phyloP scores from a whole-genome alignment of 2,797 vertebrate genomes.

The Hybognathus amarus region DNA sequence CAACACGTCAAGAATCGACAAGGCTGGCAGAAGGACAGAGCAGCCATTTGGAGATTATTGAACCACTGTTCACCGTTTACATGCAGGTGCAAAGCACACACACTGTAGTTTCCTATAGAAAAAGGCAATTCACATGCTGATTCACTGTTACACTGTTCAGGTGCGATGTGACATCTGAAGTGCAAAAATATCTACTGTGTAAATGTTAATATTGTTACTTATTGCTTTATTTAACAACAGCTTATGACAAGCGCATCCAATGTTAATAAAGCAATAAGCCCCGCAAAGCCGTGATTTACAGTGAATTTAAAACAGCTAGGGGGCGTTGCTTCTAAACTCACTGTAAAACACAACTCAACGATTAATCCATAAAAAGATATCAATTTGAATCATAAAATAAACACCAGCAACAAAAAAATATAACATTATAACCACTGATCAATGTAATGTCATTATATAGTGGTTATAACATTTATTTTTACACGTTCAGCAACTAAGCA shows the following conservation, averaged over 20 bases:
- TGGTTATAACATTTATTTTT: too few relatives aligned
- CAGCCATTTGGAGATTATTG: constrained; percentile 40
- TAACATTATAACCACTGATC: too few relatives aligned
- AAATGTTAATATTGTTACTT: neutral
- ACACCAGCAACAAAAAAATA: too few relatives aligned
- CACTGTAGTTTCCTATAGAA: neutral
- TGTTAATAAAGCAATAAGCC: neutral
- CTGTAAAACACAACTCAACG: too few relatives aligned
- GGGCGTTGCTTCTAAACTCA: too few relatives aligned
- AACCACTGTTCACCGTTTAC: neutral
- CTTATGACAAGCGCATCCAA: neutral
- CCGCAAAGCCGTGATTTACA: too few relatives aligned
- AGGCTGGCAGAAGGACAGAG: constrained; percentile 27
- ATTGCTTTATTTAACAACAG: neutral
- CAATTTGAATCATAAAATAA: too few relatives aligned
- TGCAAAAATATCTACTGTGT: too few relatives aligned
- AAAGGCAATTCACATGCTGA: neutral
- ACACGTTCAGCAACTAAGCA: too few relatives aligned
- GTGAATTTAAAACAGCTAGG: too few relatives aligned
- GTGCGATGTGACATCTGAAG: neutral
- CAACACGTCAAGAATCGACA: constrained; percentile 28
- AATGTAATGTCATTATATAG: too few relatives aligned
- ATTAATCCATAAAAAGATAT: too few relatives aligned
- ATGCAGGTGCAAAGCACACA: constrained; percentile 19
- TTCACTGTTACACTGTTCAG: neutral